Evolutionary conservation across 2,888 invertebrate genomes (phyloP).

Genomic region (Trichogramma evanescens): DNA sequence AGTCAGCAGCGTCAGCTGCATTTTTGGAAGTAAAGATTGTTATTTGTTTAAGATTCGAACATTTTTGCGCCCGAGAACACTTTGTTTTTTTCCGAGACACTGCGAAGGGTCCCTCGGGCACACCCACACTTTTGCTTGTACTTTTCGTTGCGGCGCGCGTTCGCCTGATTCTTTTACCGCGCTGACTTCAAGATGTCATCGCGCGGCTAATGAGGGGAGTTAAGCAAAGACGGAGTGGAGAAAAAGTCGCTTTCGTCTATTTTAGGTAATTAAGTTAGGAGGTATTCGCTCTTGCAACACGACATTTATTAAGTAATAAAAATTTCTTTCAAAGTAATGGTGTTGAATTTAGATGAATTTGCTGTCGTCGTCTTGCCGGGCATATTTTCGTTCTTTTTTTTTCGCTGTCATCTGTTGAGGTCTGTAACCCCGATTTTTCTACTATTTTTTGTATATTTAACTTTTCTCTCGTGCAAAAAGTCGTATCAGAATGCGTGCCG

Average conservation of each 20-base stretch:
- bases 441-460: no score
- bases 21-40: no score
- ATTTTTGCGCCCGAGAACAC: no score
- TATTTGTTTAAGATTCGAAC: no score
- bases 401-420: neutral
- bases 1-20: no score
- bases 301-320: constrained; percentile 21
- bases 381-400: neutral
- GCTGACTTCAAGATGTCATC: constrained; percentile 41
- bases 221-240: constrained; percentile 23
- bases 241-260: constrained; percentile 18
- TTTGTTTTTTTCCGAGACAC: no score
- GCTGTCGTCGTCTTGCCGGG: neutral
- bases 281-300: neutral
- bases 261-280: constrained; percentile 17
- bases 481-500: no score
- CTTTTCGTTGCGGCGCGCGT: constrained; percentile 6
- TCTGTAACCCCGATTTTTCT: neutral
- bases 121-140: neutral
- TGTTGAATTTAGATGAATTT: neutral
- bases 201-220: constrained; percentile 37
- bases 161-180: constrained; percentile 26
- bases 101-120: no score
- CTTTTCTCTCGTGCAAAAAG: no score
- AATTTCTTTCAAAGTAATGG: constrained; percentile 13